Evolutionary conservation across 1,140 invertebrate genomes (phyloP).

Genomic region (Maniola jurtina): DNA sequence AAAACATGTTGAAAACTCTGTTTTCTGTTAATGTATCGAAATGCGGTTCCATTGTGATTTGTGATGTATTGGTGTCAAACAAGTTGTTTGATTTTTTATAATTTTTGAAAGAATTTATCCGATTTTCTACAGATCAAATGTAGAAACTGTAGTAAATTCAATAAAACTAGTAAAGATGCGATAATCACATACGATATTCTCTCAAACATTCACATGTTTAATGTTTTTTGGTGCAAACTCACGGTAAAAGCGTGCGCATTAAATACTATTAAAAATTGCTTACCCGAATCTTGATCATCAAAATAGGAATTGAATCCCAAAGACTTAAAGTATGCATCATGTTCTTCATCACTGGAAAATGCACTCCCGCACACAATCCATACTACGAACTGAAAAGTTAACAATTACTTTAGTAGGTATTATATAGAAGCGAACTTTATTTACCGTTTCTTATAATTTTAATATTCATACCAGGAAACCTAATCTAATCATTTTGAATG

Average conservation of each 20-base stretch:
- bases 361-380: conserved; percentile 62
- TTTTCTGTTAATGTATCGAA: no score
- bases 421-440: conserved; percentile 12
- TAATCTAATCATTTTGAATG: conserved; percentile 61
- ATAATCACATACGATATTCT: no score
- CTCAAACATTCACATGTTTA: neutral
- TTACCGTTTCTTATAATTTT: conserved; percentile 7
- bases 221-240: neutral
- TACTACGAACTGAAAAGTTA: conserved; percentile 61
- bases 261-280: conserved; percentile 24
- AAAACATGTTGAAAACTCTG: no score
- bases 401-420: conserved; percentile 23
- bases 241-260: neutral
- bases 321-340: conserved; percentile 63
- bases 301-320: conserved; percentile 67
- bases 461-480: conserved; percentile 58
- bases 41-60: no score
- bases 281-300: conserved; percentile 49
- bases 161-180: no score
- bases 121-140: no score
- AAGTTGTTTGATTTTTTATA: no score
- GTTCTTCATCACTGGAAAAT: conserved; percentile 46
- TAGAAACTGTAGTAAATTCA: no score
- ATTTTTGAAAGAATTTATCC: no score
- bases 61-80: no score